phyloP scores from a whole-genome alignment of 2,113 vertebrate species.

The Erythrocercus mccallii region DNA sequence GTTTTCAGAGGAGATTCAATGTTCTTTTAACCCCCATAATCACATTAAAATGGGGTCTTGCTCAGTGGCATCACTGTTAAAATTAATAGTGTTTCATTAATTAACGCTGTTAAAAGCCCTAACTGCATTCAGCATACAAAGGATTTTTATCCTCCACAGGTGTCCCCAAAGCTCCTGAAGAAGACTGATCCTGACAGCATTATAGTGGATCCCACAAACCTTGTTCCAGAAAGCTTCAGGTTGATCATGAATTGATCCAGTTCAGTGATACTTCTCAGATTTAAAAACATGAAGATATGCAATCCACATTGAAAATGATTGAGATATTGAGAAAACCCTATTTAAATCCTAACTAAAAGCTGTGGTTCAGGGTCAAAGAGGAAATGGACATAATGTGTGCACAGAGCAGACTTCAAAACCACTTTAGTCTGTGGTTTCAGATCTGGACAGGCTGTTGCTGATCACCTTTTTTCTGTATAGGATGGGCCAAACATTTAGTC shows the following conservation, averaged over 20 bases:
- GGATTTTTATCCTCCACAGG: neutral
- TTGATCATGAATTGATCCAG: neutral
- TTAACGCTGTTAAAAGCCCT: neutral
- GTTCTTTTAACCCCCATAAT: neutral
- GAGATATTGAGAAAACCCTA: neutral
- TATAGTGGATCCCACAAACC: neutral
- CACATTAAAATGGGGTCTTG: neutral
- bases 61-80: neutral
- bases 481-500: neutral
- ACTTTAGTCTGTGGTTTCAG: neutral
- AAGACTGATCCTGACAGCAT: neutral
- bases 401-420: neutral
- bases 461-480: neutral
- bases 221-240: neutral
- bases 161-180: neutral
- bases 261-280: neutral
- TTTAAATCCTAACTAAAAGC: neutral
- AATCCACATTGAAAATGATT: neutral
- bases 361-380: neutral
- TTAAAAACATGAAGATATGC: rapidly evolving
- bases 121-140: neutral
- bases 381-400: rapidly evolving
- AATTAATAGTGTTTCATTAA: neutral
- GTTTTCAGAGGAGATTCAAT: neutral
- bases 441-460: neutral